Evolutionary conservation across 2,888 invertebrate species (phyloP), one percentile per base, ranked within the genome.

Genomic region (Mesopsocus fuscifrons): DNA sequence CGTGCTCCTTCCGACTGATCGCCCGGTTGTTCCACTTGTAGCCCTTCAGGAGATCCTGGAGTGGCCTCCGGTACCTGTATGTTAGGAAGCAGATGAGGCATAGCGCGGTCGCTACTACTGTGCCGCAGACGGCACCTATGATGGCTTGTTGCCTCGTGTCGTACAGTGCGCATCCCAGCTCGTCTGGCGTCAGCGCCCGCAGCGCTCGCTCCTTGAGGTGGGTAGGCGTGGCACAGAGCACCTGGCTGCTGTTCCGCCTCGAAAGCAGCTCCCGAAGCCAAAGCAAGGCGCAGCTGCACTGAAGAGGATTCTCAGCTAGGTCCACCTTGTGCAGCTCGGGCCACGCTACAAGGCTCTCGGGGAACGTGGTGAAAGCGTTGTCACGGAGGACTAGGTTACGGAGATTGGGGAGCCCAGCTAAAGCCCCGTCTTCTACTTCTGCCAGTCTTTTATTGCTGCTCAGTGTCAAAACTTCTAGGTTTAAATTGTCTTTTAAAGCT

Each of bases 341-440:
- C 69, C 84, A 87, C 18, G 81, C 73, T 31, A 83, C 77, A 41
- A 83, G 69, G 0, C 77, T 73, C 59, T 87, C 85, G n/a, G 78
- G 71, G 46, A 88, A 65, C 3, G 73, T 72, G 45, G 69, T 67
- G 50, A 87, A 71, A 2, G 77, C 78, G 58, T 87, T 87, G 54
- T 84, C 84, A 52, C 76, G 73, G 20, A 88, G 61, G 22, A 77
- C 71, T 31, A 88, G 68, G 51, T 80, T 78, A 48, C 74, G 72
- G 43, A 88, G 63, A 57, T 83, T 83, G 0, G 85, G 82, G 44
- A 87, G 61, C 0, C 84, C 84, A 13, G 77, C 70, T 13, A 88
- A 62, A 2, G 82, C 74, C 21, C 79, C 78, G 47, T 83, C 80
- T 51, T 84, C 81, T 46, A 88, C 65, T 3, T 68, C 67, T 8